phyloP scores from a whole-genome alignment of 2,888 invertebrate genomes.

The Galeopsomyia nigrocyanea region DNA sequence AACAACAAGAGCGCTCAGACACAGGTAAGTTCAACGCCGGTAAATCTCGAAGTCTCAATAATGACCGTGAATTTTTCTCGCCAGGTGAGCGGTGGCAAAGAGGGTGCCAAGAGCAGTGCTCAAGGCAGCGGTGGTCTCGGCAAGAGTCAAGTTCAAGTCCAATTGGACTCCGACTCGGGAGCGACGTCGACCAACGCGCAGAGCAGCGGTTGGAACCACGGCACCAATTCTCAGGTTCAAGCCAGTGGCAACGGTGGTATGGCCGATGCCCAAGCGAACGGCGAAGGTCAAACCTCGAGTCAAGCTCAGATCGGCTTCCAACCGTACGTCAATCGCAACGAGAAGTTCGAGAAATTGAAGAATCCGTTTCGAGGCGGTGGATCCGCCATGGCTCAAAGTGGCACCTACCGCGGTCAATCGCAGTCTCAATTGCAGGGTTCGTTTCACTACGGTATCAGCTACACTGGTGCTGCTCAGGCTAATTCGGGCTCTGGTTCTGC shows the following conservation, averaged over 20 bases:
- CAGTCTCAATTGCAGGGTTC: constrained; percentile 88
- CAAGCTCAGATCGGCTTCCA: constrained; percentile 91
- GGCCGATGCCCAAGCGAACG: constrained; percentile 88
- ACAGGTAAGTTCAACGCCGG: constrained; percentile 62
- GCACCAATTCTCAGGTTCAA: constrained; percentile 84
- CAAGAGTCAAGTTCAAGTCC: constrained; percentile 83
- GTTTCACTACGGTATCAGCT: constrained; percentile 82
- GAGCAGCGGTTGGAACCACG: constrained; percentile 81
- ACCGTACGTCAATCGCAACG: constrained; percentile 75
- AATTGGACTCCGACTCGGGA: constrained; percentile 82
- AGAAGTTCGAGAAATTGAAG: constrained; percentile 70
- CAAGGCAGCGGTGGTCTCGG: constrained; percentile 82
- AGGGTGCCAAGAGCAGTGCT: constrained; percentile 82
- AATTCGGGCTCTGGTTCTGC: constrained; percentile 76
- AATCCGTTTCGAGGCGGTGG: constrained; percentile 82
- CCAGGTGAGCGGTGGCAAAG: constrained; percentile 77
- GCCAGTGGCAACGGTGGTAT: constrained; percentile 86
- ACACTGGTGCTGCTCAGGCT: constrained; percentile 86
- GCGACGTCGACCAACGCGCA: constrained; percentile 83
- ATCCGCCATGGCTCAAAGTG: constrained; percentile 84
- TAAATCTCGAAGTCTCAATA: not conserved
- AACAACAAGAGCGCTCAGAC: constrained; percentile 79
- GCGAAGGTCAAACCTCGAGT: constrained; percentile 87
- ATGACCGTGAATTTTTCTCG: not conserved
- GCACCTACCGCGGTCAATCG: constrained; percentile 81